Evolutionary conservation across 2,113 vertebrate species (phyloP).

Genomic region (Piprites chloris): DNA sequence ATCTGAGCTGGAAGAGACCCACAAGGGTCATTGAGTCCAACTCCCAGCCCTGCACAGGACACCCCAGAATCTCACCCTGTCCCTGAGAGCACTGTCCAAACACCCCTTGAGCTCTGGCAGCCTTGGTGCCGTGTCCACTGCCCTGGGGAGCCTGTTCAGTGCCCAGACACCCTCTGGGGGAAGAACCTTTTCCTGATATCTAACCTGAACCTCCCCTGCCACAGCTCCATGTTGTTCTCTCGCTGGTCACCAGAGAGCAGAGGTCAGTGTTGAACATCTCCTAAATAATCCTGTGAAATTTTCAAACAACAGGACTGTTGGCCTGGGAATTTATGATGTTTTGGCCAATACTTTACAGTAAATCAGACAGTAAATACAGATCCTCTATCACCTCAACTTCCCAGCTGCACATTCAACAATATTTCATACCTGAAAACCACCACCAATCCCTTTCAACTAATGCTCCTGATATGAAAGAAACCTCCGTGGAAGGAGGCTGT

Average conservation of each 20-base stretch:
- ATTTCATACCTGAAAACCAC: not conserved
- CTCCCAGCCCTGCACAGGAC: not conserved
- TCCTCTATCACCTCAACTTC: not conserved
- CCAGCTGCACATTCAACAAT: not conserved
- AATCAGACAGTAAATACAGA: not conserved
- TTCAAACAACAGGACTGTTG: not conserved
- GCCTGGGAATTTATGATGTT: not conserved
- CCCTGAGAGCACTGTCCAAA: not conserved
- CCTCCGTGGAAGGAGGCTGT: not conserved
- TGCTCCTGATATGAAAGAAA: not conserved
- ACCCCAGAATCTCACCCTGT: not conserved
- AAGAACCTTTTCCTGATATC: not conserved
- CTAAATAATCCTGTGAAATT: not conserved
- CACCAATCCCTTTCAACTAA: not conserved
- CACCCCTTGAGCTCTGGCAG: not conserved
- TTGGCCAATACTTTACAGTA: not conserved
- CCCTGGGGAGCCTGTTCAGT: not conserved
- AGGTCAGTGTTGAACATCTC: not conserved
- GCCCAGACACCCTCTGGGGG: not conserved
- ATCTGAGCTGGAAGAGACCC: not conserved
- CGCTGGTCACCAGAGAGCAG: not conserved
- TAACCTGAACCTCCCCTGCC: not conserved
- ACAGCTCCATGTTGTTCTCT: not conserved
- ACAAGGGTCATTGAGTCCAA: not conserved
- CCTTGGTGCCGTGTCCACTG: not conserved